These are phyloP conservation scores for Leucosticte australis DNA, from an alignment of 2,113 vertebrate genomes.

Conservation along the genomic window DNA sequence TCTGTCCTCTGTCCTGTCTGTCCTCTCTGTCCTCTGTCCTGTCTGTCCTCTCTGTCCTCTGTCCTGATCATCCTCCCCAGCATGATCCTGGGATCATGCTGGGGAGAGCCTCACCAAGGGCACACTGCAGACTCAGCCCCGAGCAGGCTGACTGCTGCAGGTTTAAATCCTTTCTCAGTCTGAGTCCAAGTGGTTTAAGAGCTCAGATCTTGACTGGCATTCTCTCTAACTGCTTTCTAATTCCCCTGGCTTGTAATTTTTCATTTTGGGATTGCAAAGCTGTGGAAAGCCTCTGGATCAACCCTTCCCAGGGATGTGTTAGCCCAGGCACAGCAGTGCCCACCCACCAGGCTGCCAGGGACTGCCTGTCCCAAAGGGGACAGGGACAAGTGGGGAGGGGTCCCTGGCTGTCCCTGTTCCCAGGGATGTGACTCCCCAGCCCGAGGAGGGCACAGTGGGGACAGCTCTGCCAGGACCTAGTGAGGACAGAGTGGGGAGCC, in stretches of 20 bases:
- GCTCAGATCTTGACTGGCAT: not conserved
- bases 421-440: fast-evolving
- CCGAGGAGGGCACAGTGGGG: not conserved
- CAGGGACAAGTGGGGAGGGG: not conserved
- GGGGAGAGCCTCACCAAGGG: not conserved
- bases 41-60: no score
- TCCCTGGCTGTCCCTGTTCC: not conserved
- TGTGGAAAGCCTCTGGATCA: not conserved
- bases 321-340: not conserved
- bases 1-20: no score
- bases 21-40: no score
- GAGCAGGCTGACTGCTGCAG: not conserved
- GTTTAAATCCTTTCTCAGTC: not conserved
- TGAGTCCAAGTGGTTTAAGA: not conserved
- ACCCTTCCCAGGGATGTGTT: not conserved
- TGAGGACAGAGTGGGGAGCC: not conserved
- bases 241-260: not conserved
- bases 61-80: no score
- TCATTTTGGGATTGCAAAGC: not conserved
- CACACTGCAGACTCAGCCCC: fast-evolving
- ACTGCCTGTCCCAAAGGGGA: not conserved
- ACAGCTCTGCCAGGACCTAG: no score
- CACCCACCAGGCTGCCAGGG: fast-evolving
- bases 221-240: not conserved
- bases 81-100: not conserved